Conservation (phyloP, 1,140 invertebrate genomes). For the Scaptomyza montana region DNA sequence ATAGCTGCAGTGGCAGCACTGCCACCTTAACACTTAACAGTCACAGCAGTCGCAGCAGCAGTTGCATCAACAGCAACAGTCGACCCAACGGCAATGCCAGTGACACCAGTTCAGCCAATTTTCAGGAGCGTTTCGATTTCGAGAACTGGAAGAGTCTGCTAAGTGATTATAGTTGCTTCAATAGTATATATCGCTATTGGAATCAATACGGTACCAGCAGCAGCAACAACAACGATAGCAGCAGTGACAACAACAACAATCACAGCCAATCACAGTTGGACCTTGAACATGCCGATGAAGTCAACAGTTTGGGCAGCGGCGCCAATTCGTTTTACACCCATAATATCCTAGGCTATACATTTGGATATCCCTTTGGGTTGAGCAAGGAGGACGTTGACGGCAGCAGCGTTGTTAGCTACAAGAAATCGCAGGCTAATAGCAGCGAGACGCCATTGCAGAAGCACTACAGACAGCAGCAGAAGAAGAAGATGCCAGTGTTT, state of each 20-base stretch:
- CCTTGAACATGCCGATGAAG: slow-evolving; percentile 54
- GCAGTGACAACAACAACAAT: background rate
- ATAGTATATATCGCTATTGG: slow-evolving; percentile 78
- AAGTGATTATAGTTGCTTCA: slow-evolving; percentile 76
- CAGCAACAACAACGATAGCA: slow-evolving; percentile 30
- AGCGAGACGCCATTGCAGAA: slow-evolving; percentile 80
- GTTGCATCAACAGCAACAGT: slow-evolving; percentile 27
- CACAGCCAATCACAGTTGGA: slow-evolving; percentile 21
- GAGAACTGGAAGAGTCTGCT: slow-evolving; percentile 74
- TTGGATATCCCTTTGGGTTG: slow-evolving; percentile 71
- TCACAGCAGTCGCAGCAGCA: slow-evolving; percentile 20
- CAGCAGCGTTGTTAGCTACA: slow-evolving; percentile 20
- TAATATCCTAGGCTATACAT: slow-evolving; percentile 83
- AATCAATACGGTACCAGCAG: slow-evolving; percentile 49
- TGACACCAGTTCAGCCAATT: slow-evolving; percentile 79
- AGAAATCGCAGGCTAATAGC: slow-evolving; percentile 50
- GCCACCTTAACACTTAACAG: slow-evolving; percentile 50
- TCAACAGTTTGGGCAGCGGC: slow-evolving; percentile 52
- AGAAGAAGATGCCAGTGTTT: slow-evolving; percentile 85
- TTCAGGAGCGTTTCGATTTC: slow-evolving; percentile 79
- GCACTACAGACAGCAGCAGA: slow-evolving; percentile 80
- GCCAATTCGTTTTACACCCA: slow-evolving; percentile 74
- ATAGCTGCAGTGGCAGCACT: slow-evolving; percentile 66
- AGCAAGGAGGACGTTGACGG: slow-evolving; percentile 51
- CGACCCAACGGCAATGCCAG: slow-evolving; percentile 41